Conservation (phyloP, 2,113 vertebrate species). For the Canis aureus region DNA sequence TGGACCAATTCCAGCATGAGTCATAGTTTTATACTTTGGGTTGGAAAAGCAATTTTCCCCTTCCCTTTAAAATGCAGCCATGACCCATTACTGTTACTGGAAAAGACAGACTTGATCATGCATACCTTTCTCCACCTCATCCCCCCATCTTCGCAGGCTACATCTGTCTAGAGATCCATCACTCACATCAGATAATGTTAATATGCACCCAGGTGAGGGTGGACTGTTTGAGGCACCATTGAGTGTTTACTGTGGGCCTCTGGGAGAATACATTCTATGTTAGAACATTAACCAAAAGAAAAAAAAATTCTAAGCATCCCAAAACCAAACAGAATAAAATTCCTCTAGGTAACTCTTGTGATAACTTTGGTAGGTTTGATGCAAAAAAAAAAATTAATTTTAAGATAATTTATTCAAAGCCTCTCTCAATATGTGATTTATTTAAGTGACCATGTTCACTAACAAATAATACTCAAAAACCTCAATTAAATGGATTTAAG, state of each 20-base stretch:
- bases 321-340: slow-evolving; percentile 56
- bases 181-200: background rate
- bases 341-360: background rate
- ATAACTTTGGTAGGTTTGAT: slow-evolving; percentile 9
- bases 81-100: slow-evolving; percentile 20
- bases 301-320: background rate
- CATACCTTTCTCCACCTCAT: background rate
- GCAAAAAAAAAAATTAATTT: slow-evolving; percentile 50
- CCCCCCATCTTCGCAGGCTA: background rate
- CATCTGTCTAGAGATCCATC: slow-evolving; percentile 29
- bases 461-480: background rate
- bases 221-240: background rate
- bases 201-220: background rate
- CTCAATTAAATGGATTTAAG: background rate
- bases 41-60: slow-evolving; percentile 72
- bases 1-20: slow-evolving; percentile 68
- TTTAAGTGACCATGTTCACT: background rate
- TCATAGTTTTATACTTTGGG: slow-evolving; percentile 71
- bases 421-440: slow-evolving; percentile 4
- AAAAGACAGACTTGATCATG: background rate
- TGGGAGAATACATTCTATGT: slow-evolving; percentile 37
- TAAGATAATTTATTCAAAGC: background rate
- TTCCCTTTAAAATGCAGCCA: slow-evolving; percentile 62
- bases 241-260: background rate
- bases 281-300: background rate